Percentiles rank a stretch among this genome's conserved stretches.
phyloP scores from a whole-genome alignment of 1,140 invertebrate species.

The Drosophila watanabei region DNA sequence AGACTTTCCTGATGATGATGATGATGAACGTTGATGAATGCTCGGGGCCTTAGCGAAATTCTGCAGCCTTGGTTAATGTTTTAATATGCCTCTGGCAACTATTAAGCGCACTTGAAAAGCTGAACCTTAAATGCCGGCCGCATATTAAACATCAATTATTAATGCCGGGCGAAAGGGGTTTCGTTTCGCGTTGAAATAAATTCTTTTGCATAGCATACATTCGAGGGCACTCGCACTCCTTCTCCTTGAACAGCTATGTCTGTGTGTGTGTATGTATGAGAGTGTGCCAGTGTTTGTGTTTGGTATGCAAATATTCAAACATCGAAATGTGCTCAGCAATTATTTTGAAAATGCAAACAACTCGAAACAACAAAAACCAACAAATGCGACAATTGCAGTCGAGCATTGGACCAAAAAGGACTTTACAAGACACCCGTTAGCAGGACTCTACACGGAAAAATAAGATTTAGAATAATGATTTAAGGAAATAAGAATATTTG shows the following conservation, averaged over 20 bases:
- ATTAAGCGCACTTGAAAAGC: conserved; percentile 64
- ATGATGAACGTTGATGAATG: conserved; percentile 61
- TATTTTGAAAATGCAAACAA: conserved; percentile 63
- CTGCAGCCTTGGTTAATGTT: conserved; percentile 64
- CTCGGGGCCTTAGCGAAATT: conserved; percentile 39
- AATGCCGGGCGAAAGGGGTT: conserved; percentile 53
- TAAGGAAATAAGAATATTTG: background rate
- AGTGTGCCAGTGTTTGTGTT: background rate
- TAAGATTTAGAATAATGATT: background rate
- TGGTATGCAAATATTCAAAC: conserved; percentile 43
- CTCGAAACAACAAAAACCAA: conserved; percentile 24
- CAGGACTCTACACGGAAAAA: conserved; percentile 6
- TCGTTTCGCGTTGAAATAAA: conserved; percentile 38
- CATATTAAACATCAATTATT: conserved; percentile 80
- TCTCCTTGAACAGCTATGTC: background rate
- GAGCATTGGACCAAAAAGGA: conserved; percentile 32
- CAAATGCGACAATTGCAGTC: conserved; percentile 50
- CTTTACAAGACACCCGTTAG: conserved; percentile 42
- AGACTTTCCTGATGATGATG: conserved; percentile 8
- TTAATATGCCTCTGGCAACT: conserved; percentile 81
- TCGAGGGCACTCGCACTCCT: conserved; percentile 18
- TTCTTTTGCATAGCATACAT: conserved; percentile 68
- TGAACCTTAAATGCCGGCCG: conserved; percentile 64
- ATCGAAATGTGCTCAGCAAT: conserved; percentile 67
- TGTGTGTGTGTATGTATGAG: too few species aligned